phyloP scores from a whole-genome alignment of 35 echinoderm and acorn worm species.

The Amphiura filiformis region DNA sequence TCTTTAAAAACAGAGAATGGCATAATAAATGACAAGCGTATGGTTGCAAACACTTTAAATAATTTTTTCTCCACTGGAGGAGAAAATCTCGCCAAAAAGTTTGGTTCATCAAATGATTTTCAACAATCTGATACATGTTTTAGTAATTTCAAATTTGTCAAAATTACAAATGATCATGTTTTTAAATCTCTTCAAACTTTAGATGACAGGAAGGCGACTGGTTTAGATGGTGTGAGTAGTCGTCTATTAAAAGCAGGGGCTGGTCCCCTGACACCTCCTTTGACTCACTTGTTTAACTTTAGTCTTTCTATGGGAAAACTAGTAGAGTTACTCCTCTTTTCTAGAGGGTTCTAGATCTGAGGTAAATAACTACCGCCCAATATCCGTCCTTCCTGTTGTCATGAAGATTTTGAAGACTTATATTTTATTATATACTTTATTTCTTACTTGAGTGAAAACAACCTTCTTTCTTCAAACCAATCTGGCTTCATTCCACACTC shows the following conservation, averaged over 20 bases:
- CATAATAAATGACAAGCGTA: neutral
- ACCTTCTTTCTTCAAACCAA: too few species aligned
- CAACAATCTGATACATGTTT: too few species aligned
- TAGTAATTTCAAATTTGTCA: too few species aligned
- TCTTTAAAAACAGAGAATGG: neutral
- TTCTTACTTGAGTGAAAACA: neutral
- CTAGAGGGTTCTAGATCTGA: constrained; percentile 5
- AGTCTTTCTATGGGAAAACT: constrained; percentile 21
- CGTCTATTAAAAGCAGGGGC: constrained; percentile 19
- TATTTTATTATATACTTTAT: constrained; percentile 16
- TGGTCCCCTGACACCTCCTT: neutral
- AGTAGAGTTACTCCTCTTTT: constrained; percentile 34
- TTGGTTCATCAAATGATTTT: neutral
- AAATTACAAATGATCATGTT: too few species aligned
- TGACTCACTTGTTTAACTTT: constrained; percentile 5
- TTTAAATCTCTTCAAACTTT: too few species aligned
- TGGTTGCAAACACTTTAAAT: neutral
- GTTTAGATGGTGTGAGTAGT: constrained; percentile 8
- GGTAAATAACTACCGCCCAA: constrained; percentile 37
- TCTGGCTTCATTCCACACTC: too few species aligned
- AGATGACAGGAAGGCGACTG: too few species aligned
- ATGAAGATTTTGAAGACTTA: constrained; percentile 38
- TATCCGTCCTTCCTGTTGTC: constrained; percentile 49
- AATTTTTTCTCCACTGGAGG: neutral
- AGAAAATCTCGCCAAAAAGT: neutral